phyloP scores from a whole-genome alignment of 2,888 invertebrate genomes.

The Luffia ferchaultella region DNA sequence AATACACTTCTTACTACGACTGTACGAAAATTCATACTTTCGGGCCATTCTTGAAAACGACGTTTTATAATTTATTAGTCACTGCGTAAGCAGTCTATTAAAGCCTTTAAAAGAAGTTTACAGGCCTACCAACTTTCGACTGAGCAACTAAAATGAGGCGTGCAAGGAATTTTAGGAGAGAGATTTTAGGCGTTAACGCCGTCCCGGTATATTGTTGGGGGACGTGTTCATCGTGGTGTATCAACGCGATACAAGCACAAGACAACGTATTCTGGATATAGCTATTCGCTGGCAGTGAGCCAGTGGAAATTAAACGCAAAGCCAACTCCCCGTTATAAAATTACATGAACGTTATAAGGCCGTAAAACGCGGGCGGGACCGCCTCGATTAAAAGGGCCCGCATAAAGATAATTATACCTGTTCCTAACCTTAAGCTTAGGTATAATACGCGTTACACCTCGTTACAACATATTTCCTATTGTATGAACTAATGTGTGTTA shows the following conservation, averaged over 20 bases:
- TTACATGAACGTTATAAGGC: conserved; percentile 36
- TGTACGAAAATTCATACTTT: no score
- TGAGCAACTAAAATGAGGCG: no score
- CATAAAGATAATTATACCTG: conserved; percentile 35
- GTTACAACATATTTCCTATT: neutral
- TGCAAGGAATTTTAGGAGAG: no score
- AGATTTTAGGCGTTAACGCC: no score
- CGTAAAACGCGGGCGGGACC: conserved; percentile 29
- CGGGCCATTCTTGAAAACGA: no score
- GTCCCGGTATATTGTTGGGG: no score
- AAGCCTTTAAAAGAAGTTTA: no score
- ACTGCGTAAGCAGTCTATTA: no score
- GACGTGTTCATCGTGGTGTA: no score
- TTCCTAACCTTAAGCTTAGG: neutral
- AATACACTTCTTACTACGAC: no score
- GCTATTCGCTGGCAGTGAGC: neutral
- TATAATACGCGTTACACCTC: neutral
- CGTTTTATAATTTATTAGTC: no score
- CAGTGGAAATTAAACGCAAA: conserved; percentile 32
- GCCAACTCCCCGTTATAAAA: conserved; percentile 34
- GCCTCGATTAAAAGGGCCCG: conserved; percentile 36
- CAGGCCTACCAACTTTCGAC: no score
- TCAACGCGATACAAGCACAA: neutral
- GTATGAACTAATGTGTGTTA: neutral
- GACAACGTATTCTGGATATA: neutral